Base-by-base conservation (phyloP, 2,797 vertebrate species). In the Danio kyathit region DNA sequence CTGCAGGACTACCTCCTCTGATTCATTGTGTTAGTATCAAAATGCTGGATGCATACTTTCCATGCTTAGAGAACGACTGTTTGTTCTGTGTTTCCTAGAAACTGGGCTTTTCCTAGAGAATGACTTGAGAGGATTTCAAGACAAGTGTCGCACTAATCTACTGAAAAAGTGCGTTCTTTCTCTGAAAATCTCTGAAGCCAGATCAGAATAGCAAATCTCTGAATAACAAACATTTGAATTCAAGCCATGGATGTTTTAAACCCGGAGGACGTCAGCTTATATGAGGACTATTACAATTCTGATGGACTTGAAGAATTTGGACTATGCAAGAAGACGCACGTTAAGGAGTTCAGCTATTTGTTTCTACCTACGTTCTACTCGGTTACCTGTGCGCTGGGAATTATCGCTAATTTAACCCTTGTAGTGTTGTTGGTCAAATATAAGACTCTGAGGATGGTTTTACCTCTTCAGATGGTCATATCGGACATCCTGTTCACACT, bases 401-500 rank as follows among this genome's bases (percentile, higher is more conserved):
- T 94, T 44, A n/a, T 71, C 0, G 90, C 89, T 2, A 95, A 95
- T 52, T 38, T 87, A 7, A 81, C 90, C 0, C 87, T 95, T 0
- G 82, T 93, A 0, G 0, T 64, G 5, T 82, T 91, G 52, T 83
- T 94, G 74, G 48, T 92, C 5, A 49, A 81, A 21, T 73, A 82
- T 0, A 80, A 84, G 70, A 89, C 89, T 41, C 84, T 74, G 2
- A 88, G 87, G 77, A 88, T 69, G 19, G 84, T 89, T 81, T 92
- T 91, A 40, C 84, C 95, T 74, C 80, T 93, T 75, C 93, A 93
- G 64, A 79, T 94, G 85, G 90, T 90, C 40, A 21, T 92, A 79
- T 94, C 94, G 29, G 93, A 95, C 77, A 86, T 94, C 40, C 76
- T 92, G 41, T 91, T 95, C 69, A 89, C 91, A 1, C 46, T 88